Evolutionary conservation across 2,888 invertebrate genomes (phyloP).

Genomic region (Drosophila histrio): DNA sequence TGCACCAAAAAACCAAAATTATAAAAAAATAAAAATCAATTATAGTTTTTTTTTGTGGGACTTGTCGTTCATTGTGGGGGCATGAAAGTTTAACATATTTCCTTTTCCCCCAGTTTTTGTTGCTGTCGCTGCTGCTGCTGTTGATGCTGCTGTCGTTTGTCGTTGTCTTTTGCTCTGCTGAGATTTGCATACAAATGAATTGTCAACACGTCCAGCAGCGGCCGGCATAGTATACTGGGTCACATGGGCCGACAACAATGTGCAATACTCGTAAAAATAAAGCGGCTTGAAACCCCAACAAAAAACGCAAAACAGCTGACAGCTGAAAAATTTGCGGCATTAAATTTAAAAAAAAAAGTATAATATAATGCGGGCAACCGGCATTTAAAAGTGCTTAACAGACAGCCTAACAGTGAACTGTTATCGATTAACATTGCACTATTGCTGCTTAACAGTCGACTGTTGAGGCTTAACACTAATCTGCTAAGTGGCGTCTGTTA

Average conservation of each 20-base stretch:
- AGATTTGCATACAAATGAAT: constrained; percentile 81
- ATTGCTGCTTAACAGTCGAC: constrained; percentile 6
- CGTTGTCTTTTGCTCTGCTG: constrained; percentile 60
- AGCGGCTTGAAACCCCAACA: constrained; percentile 33
- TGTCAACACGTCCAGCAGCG: constrained; percentile 69
- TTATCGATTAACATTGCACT: not conserved
- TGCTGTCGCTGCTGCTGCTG: constrained; percentile 24
- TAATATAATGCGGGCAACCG: not conserved
- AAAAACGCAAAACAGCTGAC: constrained; percentile 50
- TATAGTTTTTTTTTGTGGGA: constrained; percentile 20
- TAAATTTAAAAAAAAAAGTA: constrained; percentile 48
- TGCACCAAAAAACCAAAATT: constrained; percentile 25
- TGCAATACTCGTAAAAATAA: constrained; percentile 61
- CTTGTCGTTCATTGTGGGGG: constrained; percentile 22
- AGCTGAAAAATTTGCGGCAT: constrained; percentile 51
- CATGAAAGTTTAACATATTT: constrained; percentile 45
- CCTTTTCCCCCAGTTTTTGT: not conserved
- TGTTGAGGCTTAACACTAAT: constrained; percentile 5
- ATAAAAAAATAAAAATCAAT: constrained; percentile 45
- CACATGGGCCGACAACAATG: constrained; percentile 35
- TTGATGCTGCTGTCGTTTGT: constrained; percentile 39
- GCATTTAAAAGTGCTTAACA: not conserved
- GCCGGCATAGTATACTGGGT: constrained; percentile 13
- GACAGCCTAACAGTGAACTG: not conserved
- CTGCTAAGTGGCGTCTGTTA: not conserved